Conservation (phyloP, 2,113 vertebrate species). For the Epinephelus lanceolatus region DNA sequence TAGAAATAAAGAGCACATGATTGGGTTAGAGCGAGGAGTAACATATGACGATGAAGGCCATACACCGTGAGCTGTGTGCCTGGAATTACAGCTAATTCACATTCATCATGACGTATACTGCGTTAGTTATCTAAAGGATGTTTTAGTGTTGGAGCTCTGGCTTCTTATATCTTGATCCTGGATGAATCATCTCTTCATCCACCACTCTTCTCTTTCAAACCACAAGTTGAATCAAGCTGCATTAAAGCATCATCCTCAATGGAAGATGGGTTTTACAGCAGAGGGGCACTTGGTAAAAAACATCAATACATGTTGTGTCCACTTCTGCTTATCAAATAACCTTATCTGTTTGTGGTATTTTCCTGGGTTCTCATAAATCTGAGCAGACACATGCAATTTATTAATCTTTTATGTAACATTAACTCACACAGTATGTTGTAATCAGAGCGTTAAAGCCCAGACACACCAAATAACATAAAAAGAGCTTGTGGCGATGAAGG, state of each 20-base stretch:
- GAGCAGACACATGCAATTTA: neutral
- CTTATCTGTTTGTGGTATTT: constrained; percentile 19
- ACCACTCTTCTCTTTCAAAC: constrained; percentile 22
- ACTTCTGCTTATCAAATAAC: constrained; percentile 50
- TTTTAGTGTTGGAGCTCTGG: constrained; percentile 55
- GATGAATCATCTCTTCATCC: constrained; percentile 46
- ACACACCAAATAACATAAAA: too few species aligned
- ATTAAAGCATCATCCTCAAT: constrained; percentile 44
- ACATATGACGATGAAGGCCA: constrained; percentile 62
- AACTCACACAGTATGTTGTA: neutral
- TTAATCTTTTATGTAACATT: neutral
- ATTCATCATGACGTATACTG: constrained; percentile 48
- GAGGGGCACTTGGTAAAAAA: constrained; percentile 9
- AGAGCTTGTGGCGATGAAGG: too few species aligned
- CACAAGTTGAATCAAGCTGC: constrained; percentile 43
- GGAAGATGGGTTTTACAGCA: constrained; percentile 32
- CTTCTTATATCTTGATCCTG: constrained; percentile 60
- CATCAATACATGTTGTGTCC: constrained; percentile 26
- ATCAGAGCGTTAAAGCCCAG: neutral
- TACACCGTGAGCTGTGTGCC: constrained; percentile 48
- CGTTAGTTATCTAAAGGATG: constrained; percentile 60
- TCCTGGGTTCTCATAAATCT: constrained; percentile 1
- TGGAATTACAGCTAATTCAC: constrained; percentile 44
- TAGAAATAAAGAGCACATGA: constrained; percentile 71
- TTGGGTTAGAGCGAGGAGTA: constrained; percentile 71